Conservation (phyloP, 2,797 vertebrate species). For the Myotis planiceps region DNA sequence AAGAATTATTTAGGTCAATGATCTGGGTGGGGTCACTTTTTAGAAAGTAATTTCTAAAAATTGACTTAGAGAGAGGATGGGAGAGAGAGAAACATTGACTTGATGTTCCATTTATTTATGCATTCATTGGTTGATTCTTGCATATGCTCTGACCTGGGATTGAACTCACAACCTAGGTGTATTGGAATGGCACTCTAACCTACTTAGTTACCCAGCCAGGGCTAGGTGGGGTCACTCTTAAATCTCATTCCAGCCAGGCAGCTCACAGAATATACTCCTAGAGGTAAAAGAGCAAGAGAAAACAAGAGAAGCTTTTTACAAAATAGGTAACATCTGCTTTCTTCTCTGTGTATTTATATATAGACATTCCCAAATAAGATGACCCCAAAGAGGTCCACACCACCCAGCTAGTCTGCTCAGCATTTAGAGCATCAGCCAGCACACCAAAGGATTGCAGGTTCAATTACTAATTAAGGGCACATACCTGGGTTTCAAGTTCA, state of each 20-base stretch:
- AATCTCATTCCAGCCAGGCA: background rate
- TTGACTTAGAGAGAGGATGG: background rate
- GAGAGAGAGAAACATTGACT: background rate
- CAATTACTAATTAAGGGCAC: background rate
- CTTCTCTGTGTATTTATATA: background rate
- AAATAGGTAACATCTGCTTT: background rate
- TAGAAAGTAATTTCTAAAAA: background rate
- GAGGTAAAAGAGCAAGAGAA: background rate
- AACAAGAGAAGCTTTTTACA: background rate
- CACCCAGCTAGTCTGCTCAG: background rate
- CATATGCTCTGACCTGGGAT: background rate
- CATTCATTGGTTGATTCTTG: background rate
- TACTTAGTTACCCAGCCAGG: background rate
- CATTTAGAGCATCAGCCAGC: background rate
- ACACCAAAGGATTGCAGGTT: background rate
- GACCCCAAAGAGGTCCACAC: background rate
- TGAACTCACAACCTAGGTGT: background rate
- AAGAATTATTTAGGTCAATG: background rate
- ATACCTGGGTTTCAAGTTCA: background rate
- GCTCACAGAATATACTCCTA: background rate
- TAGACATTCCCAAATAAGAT: background rate
- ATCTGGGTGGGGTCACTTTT: background rate
- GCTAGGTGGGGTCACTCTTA: background rate
- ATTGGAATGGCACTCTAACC: background rate
- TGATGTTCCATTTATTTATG: background rate